A percentile compares a stretch with the other conserved stretches of the same genome.
Conservation (phyloP, 2,888 invertebrate species). For the Criorhina ranunculi region DNA sequence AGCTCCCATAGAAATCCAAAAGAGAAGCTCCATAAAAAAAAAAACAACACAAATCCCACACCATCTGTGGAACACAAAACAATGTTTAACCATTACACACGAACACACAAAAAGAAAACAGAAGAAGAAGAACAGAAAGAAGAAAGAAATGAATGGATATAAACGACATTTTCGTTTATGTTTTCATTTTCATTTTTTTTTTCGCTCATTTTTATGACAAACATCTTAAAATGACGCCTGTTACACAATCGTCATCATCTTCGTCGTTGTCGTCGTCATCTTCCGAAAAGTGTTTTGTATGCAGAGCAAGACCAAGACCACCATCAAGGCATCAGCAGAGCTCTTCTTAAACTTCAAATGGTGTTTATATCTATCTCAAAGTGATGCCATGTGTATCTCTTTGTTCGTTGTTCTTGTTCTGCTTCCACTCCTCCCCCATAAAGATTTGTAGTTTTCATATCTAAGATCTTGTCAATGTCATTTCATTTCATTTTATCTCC, state of each 20-base stretch:
- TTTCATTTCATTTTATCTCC: constrained; percentile 14
- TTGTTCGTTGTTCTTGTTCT: constrained; percentile 27
- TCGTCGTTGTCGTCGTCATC: constrained; percentile 27
- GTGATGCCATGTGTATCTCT: constrained; percentile 65
- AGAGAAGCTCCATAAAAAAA: constrained; percentile 21
- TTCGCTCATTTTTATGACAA: constrained; percentile 65
- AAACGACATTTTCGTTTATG: constrained; percentile 72
- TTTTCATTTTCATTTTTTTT: constrained; percentile 52
- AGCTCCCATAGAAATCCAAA: constrained; percentile 1
- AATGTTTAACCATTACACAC: constrained; percentile 46
- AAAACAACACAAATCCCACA: constrained; percentile 4
- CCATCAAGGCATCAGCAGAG: constrained; percentile 41
- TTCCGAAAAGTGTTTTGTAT: constrained; percentile 6
- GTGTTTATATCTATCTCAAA: constrained; percentile 61
- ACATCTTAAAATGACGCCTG: constrained; percentile 71
- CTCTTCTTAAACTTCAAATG: constrained; percentile 26
- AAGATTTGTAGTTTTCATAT: constrained; percentile 63
- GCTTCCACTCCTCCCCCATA: constrained; percentile 4
- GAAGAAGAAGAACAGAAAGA: not conserved
- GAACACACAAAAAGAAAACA: constrained; percentile 8
- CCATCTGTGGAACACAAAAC: constrained; percentile 54
- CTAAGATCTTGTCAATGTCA: constrained; percentile 68
- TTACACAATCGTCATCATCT: constrained; percentile 60
- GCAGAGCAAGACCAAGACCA: constrained; percentile 32
- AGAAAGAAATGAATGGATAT: constrained; percentile 35